A percentile compares a stretch with the other conserved stretches of the same genome.
Evolutionary conservation across 2,888 invertebrate species (phyloP).

Genomic region (Anticlea derivata): DNA sequence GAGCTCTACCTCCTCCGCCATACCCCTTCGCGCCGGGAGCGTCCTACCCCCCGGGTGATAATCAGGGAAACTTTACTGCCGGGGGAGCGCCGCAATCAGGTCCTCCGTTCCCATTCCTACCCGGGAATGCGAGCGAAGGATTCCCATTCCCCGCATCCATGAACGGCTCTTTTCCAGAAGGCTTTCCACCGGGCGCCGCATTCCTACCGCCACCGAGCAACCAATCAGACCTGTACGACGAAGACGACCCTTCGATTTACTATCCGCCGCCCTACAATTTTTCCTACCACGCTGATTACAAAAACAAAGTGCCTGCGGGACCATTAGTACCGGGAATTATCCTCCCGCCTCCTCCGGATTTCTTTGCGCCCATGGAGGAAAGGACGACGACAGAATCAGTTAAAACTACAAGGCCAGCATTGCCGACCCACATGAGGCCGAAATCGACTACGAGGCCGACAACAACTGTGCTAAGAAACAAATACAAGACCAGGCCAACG

Average conservation of each 20-base stretch:
- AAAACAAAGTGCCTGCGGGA: constrained; percentile 90
- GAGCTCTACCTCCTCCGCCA: constrained; percentile 80
- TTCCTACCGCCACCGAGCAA: constrained; percentile 88
- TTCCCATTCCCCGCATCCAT: constrained; percentile 82
- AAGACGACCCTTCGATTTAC: constrained; percentile 95
- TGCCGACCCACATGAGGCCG: constrained; percentile 54
- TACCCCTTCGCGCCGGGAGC: constrained; percentile 85
- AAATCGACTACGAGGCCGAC: constrained; percentile 60
- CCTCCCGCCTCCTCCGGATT: constrained; percentile 93
- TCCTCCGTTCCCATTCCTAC: constrained; percentile 86
- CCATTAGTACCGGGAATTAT: constrained; percentile 95
- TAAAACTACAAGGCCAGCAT: constrained; percentile 57
- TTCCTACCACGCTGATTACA: constrained; percentile 91
- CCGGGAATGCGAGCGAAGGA: constrained; percentile 83
- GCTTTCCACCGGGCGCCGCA: constrained; percentile 82
- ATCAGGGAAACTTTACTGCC: constrained; percentile 87
- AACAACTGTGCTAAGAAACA: constrained; percentile 57
- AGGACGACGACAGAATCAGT: constrained; percentile 60
- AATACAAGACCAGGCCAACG: constrained; percentile 70
- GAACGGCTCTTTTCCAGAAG: constrained; percentile 84
- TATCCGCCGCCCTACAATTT: constrained; percentile 96
- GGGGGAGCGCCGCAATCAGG: constrained; percentile 86
- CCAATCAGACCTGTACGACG: constrained; percentile 91
- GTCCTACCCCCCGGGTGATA: constrained; percentile 82
- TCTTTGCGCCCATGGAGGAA: constrained; percentile 89